Conservation (phyloP, 2,888 invertebrate genomes). For the Heteropelma amictum region DNA sequence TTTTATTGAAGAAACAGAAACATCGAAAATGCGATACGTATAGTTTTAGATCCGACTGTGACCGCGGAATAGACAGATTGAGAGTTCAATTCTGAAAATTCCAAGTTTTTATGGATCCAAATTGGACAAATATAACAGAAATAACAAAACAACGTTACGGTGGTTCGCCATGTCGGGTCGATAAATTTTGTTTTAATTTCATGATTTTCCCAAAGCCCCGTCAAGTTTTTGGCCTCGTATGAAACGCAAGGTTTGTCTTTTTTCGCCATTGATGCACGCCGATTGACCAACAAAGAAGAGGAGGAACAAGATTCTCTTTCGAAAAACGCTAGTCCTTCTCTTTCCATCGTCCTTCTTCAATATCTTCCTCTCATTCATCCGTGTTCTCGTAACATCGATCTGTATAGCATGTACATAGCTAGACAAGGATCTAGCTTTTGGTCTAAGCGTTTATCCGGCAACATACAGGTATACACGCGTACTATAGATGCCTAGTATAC, state of each 20-base stretch:
- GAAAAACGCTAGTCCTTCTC: slow-evolving; percentile 12
- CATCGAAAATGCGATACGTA: too few relatives aligned
- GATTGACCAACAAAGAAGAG: slow-evolving; percentile 23
- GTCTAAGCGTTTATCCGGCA: slow-evolving; percentile 8
- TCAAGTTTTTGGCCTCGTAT: background rate
- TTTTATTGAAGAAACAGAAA: too few relatives aligned
- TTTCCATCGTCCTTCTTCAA: background rate
- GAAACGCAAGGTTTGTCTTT: background rate
- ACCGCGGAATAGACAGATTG: too few relatives aligned
- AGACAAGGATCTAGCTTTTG: slow-evolving; percentile 49
- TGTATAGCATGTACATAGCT: background rate
- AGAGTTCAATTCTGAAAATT: too few relatives aligned
- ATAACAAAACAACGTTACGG: too few relatives aligned
- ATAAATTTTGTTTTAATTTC: background rate
- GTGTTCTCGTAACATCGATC: slow-evolving; percentile 15
- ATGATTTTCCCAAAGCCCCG: background rate
- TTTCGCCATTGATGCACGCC: slow-evolving; percentile 7
- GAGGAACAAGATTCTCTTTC: background rate
- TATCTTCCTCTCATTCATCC: background rate
- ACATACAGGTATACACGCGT: background rate
- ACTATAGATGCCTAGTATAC: background rate
- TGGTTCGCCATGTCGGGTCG: too few relatives aligned
- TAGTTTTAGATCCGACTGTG: too few relatives aligned
- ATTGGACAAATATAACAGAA: too few relatives aligned
- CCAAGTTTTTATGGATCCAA: too few relatives aligned